A percentile compares a stretch with the other conserved stretches of the same genome.
phyloP scores from a whole-genome alignment of 2,888 invertebrate species.

The Graphium colonna region DNA sequence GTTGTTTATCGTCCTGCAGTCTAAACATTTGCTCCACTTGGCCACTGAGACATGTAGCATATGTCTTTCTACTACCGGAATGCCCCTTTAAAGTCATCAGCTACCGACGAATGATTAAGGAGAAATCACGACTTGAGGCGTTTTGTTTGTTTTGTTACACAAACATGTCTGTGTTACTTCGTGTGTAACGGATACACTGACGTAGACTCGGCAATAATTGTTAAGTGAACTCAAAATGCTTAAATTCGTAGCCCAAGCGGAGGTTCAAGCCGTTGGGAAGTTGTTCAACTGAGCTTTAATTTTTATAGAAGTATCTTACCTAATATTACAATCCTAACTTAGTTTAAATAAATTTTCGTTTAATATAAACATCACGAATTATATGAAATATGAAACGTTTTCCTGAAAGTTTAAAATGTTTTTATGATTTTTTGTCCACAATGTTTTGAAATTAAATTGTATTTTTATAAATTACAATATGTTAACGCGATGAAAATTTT shows the following conservation, averaged over 20 bases:
- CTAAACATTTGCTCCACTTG: slow-evolving; percentile 14
- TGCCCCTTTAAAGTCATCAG: slow-evolving; percentile 17
- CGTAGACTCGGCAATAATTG: not conserved
- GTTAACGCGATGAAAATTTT: no score
- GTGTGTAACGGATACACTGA: not conserved
- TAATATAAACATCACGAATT: no score
- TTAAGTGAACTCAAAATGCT: not conserved
- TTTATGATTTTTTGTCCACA: no score
- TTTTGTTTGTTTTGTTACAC: slow-evolving; percentile 1
- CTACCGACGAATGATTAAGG: slow-evolving; percentile 17
- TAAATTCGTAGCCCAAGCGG: not conserved
- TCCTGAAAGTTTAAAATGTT: no score
- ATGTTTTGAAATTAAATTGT: no score
- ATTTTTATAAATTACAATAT: no score
- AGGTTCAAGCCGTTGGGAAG: not conserved
- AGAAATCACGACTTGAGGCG: not conserved
- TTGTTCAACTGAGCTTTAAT: not conserved
- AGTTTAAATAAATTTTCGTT: no score
- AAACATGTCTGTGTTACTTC: not conserved
- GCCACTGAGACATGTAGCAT: slow-evolving; percentile 8
- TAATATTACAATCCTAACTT: no score
- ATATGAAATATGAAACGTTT: no score
- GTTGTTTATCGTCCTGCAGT: slow-evolving; percentile 16
- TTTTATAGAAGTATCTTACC: not conserved
- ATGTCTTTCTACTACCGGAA: slow-evolving; percentile 2